Percentiles rank a stretch among this genome's conserved stretches.
These are phyloP conservation scores for Anthophora plumipes DNA, from an alignment of 2,888 invertebrate species.

Conservation along the genomic window DNA sequence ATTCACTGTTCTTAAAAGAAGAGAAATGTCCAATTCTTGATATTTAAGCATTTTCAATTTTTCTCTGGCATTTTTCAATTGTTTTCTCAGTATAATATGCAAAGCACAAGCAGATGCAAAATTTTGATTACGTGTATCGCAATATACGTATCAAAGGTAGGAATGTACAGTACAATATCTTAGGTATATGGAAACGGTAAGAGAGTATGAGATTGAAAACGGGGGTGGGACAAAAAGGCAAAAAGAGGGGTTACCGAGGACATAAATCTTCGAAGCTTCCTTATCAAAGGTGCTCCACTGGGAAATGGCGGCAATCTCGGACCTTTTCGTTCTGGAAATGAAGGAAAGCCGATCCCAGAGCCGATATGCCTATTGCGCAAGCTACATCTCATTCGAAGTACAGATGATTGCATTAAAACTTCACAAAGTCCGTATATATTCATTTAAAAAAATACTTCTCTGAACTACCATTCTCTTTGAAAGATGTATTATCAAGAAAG, in stretches of 20 bases:
- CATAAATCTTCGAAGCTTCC: slow-evolving; percentile 79
- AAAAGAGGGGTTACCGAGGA: slow-evolving; percentile 73
- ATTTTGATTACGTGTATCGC: slow-evolving; percentile 7
- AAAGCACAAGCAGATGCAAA: background rate
- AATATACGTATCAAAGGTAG: slow-evolving; percentile 13
- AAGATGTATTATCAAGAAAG: background rate
- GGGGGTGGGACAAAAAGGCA: slow-evolving; percentile 36
- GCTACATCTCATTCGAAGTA: slow-evolving; percentile 19
- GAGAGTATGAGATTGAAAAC: slow-evolving; percentile 55
- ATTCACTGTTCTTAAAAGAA: too few relatives aligned
- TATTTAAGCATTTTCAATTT: background rate
- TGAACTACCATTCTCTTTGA: background rate
- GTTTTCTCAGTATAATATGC: background rate
- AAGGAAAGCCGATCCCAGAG: slow-evolving; percentile 70
- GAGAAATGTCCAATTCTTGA: too few relatives aligned
- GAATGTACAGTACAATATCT: slow-evolving; percentile 34
- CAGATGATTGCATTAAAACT: slow-evolving; percentile 31
- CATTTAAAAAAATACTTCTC: background rate
- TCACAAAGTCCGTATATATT: background rate
- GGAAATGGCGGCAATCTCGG: slow-evolving; percentile 76
- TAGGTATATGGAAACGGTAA: slow-evolving; percentile 38
- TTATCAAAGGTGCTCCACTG: slow-evolving; percentile 78
- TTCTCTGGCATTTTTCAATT: background rate
- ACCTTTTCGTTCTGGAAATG: slow-evolving; percentile 69
- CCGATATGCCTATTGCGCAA: slow-evolving; percentile 54